Evolutionary conservation across 2,113 vertebrate genomes (phyloP), one percentile per base, ranked within the genome.

Genomic region (Condylura cristata): DNA sequence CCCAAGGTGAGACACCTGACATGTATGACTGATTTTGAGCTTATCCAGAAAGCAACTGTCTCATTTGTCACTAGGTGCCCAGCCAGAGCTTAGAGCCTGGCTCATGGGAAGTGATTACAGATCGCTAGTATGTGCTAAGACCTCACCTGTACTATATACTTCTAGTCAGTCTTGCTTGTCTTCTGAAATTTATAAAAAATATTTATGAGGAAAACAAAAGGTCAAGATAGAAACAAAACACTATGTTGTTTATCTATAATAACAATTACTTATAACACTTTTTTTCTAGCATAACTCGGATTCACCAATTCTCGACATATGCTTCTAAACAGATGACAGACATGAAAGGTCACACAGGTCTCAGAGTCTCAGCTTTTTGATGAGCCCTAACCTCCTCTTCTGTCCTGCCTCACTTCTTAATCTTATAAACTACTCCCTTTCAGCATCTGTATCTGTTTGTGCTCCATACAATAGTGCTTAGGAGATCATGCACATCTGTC

Each of bases 401-500:
- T 80, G 6, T 1, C 32, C n/a, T 93, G 16, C 6, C 20, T 93
- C 9, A 12, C 32, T 66, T 74, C n/a, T 46, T 92, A 82, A 85
- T 44, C 78, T 46, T 71, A 8, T 41, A 44, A 86, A 26, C 20
- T 48, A 75, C 51, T 83, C 51, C 65, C 56, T 91, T 41, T 34
- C 70, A 93, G 46, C 51, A 65, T 94, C 51, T 75, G 22, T 96
- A 86, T 71, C 51, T 95, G 17, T 86, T 91, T 93, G 2, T 72
- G 48, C 24, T 90, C 20, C 39, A 61, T 87, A 80, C 17, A 56
- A 8, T 13, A n/a, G 32, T 82, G 28, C 46, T 92, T 91, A 90
- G 41, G 60, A 87, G 53, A 93, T 87, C 66, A 90, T 95, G 92
- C 81, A 95, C 28, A 89, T 88, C 79, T 94, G 82, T 96, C 79